Evolutionary conservation across 2,888 invertebrate species (phyloP), one percentile per base, ranked within the genome.

Genomic region (Melieria picta): DNA sequence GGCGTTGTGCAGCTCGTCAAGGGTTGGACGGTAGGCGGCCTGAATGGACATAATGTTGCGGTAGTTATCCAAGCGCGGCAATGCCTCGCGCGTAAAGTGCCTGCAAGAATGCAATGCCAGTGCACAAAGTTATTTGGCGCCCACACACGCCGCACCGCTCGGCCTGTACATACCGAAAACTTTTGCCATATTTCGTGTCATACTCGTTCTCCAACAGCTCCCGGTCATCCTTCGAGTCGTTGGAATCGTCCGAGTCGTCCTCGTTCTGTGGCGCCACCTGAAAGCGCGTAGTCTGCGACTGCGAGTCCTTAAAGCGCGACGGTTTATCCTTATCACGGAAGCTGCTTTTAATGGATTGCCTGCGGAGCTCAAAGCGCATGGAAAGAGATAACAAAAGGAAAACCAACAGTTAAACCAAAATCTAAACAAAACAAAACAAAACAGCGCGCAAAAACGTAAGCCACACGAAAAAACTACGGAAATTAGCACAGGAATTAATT

Each of bases 1-100:
- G 71, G 94, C 92, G 85, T 96, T 94, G 87, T 95, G 95, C 16
- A 96, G 90, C 86, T 96, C 96, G 84, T 96, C 96, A 74, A 96
- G 87, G 5, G 96, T 95, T 13, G 96, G 96, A 78, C 96, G 89
- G 78, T 94, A 94, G 9, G 93, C 94, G 4, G 95, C 95, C 85
- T 95, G 95, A 60, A 96, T 91, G 16, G 95, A 95, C 90, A 95
- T 90, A 79, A 95, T 94, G 81, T 96, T 95, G 77, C 96, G 90
- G 87, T 96, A 96, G 88, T 96, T 95, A 86, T 96, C 96, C 86
- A 96, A 87, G 67, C 95, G 90, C 3, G 96, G 96, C 73, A 96
- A 86, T 7, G 95, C 96, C 87, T 96, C 96, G 71, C 95, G 88
- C 42, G 96, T 96, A 84, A 95, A 92, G 84, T 95, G 94, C 76